These are phyloP conservation scores for Eupithecia tripunctaria DNA, from an alignment of 2,888 invertebrate genomes.

Conservation along the genomic window DNA sequence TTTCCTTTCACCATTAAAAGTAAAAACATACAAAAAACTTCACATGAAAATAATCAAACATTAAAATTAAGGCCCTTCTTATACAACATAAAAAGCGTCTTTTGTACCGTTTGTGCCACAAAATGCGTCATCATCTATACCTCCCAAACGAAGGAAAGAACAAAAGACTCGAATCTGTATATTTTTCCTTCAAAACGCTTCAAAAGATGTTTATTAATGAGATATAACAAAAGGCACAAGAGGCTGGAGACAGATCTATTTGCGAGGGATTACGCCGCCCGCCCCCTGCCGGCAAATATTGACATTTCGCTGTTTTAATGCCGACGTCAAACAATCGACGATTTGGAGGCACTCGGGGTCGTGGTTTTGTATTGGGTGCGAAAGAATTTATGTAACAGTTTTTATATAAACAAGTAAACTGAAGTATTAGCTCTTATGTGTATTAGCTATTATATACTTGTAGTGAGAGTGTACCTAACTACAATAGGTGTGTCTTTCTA, in stretches of 20 bases:
- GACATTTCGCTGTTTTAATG: conserved; percentile 83
- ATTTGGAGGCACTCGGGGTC: conserved; percentile 61
- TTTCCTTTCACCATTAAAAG: neutral
- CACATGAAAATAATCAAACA: neutral
- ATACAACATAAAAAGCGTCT: neutral
- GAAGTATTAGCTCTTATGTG: too few species aligned
- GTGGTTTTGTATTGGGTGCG: conserved; percentile 38
- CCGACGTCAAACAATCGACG: conserved; percentile 83
- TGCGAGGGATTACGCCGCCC: conserved; percentile 75
- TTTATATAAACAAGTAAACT: neutral
- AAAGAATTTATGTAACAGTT: neutral
- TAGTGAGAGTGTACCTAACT: neutral
- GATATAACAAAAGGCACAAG: conserved; percentile 59
- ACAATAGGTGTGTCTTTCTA: neutral
- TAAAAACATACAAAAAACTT: neutral
- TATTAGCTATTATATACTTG: neutral
- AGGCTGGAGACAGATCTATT: conserved; percentile 58
- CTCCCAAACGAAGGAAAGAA: neutral
- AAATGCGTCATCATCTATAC: neutral
- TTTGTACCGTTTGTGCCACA: neutral
- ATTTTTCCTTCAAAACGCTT: conserved; percentile 41
- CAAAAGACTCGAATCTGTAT: conserved; percentile 26
- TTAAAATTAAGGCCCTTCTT: too few species aligned
- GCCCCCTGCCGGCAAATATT: conserved; percentile 74
- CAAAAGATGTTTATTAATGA: conserved; percentile 66